Percentiles rank a stretch among this genome's conserved stretches.
Evolutionary conservation across 1,140 invertebrate genomes (phyloP).

Genomic region (Nasonia longicornis): DNA sequence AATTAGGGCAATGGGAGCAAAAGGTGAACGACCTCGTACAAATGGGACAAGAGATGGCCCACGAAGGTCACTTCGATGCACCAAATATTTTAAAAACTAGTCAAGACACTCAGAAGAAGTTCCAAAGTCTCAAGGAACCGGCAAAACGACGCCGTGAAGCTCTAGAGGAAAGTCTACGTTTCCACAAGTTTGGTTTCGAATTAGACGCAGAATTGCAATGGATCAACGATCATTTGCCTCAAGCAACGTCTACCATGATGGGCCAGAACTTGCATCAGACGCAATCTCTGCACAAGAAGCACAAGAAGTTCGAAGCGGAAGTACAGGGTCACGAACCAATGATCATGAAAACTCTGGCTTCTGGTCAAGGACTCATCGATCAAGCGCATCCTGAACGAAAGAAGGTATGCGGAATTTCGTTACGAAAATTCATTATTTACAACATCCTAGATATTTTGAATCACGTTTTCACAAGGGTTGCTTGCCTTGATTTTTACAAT

Average conservation of each 20-base stretch:
- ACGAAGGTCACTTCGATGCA: slow-evolving; percentile 94
- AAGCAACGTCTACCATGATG: slow-evolving; percentile 81
- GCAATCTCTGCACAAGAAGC: slow-evolving; percentile 92
- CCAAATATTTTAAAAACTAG: slow-evolving; percentile 85
- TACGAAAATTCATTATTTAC: background rate
- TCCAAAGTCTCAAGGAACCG: slow-evolving; percentile 75
- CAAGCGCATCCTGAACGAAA: slow-evolving; percentile 82
- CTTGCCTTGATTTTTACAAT: background rate
- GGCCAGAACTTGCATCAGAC: slow-evolving; percentile 91
- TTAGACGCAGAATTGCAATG: slow-evolving; percentile 94
- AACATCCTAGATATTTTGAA: background rate
- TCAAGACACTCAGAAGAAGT: slow-evolving; percentile 79
- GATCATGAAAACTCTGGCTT: slow-evolving; percentile 84
- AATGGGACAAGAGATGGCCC: slow-evolving; percentile 89
- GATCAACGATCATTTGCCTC: slow-evolving; percentile 90
- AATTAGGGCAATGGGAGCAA: slow-evolving; percentile 82
- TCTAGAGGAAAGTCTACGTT: slow-evolving; percentile 87
- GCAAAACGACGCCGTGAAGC: slow-evolving; percentile 77
- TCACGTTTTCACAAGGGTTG: background rate
- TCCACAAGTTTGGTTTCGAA: slow-evolving; percentile 96
- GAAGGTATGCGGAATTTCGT: slow-evolving; percentile 69
- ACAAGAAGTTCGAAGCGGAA: slow-evolving; percentile 91
- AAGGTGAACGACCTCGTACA: slow-evolving; percentile 81
- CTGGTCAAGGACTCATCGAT: slow-evolving; percentile 78
- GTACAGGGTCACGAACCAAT: slow-evolving; percentile 84